Evolutionary conservation across 2,113 vertebrate species (phyloP), one percentile per base, ranked within the genome.

Genomic region (Eptesicus fuscus): DNA sequence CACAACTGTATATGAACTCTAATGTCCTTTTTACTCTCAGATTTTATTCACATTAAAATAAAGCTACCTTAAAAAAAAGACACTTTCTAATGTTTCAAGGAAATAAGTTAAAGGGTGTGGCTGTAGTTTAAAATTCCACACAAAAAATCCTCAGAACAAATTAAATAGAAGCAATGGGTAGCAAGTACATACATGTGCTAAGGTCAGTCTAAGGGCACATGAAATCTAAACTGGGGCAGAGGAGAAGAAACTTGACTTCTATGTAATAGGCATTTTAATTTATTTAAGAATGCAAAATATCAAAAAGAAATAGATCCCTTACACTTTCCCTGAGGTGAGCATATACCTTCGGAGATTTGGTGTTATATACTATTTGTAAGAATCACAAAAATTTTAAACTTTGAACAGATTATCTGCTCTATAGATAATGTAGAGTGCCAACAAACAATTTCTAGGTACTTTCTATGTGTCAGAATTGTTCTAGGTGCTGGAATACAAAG

Each of bases 111-210:
- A 86, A 91, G 32, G 53, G 49, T 92, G 28, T 95, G 88, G 40
- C 20, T 91, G 3, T 51, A 73, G 32, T 83, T 95, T 88, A 87
- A 91, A 95, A 91, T 95, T 95, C 47, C 88, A 92, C 42, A 87
- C 49, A 73, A 77, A 78, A 42, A 92, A 89, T 92, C 80, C 35
- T 90, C 49, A 42, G 70, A 83, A 83, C 42, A 93, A 87, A 94
- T 69, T 35, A 88, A 92, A 78, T 69, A 23, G 63, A 96, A 83
- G 92, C 63, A 74, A 79, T 37, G 63, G 51, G 42, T 74, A 90
- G 53, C 53, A 92, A 93, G 83, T 53, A 89, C 11, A 71, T 4
- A 83, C 67, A 83, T 53, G 35, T 88, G 12, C 78, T 91, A 67
- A 25, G 71, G 44, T 89, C 87, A 93, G 20, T 70, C 6, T 90